Base-by-base conservation (phyloP, 2,113 vertebrate species). In the Malurus elegans region DNA sequence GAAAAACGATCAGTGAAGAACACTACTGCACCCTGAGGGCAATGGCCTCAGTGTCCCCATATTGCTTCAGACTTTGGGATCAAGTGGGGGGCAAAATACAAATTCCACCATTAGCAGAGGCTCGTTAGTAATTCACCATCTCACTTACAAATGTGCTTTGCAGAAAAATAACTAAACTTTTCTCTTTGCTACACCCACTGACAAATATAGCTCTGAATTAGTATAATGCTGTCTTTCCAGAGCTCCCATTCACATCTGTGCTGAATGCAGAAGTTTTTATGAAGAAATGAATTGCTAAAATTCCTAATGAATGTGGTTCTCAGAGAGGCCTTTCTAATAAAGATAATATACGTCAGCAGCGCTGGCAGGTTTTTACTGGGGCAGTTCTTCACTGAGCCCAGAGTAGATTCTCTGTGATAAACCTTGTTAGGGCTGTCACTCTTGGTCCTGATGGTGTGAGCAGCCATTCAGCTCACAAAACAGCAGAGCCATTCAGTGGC, bases 361-460 rank as follows among this genome's bases (percentile, higher is more conserved):
- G 34, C 72, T 92, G 89, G 81, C 75, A 91, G 62, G 21, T 61
- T 96, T 96, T 91, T 95, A 90, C 86, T 95, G 86, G 80, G 95
- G 84, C 84, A 75, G 71, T 94, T 97, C 87, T 86, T 95, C 87
- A 94, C 10, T 92, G 93, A 96, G 71, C 91, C 76, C 71, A 72
- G 82, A 83, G 96, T 94, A 92, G 97, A 92, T 92, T 57, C 72
- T 95, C 72, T 79, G n/a, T 97, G 96, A 94, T 96, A 96, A 94
- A 93, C 95, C 94, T 86, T 93, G 72, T 93, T 83, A 90, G 74
- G 34, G 42, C 56, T 80, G 92, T 90, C 93, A 87, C 79, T 92
- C 79, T 90, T 45, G 44, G 83, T 81, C 93, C 95, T 95, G 96
- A 93, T 38, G 70, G 29, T 78, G 51, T 12, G 61, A 88, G 58